Percentiles rank a stretch among this genome's conserved stretches.
Conservation (phyloP, 2,888 invertebrate species). For the Callinectes sapidus region DNA sequence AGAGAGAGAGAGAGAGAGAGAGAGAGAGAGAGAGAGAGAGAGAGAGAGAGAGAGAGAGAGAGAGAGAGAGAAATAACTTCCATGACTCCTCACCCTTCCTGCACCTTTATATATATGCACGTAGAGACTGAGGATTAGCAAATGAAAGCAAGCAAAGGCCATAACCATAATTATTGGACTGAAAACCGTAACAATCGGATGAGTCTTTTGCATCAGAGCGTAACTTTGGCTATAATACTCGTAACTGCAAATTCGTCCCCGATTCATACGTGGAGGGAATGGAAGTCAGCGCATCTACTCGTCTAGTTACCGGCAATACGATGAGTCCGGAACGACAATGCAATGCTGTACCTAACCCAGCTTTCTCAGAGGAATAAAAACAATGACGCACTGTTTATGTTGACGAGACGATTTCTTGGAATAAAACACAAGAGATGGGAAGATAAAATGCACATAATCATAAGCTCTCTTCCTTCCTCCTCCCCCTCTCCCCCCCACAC, state of each 20-base stretch:
- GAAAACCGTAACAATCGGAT: neutral
- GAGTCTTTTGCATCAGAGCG: neutral
- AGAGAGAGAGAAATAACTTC: too few relatives aligned
- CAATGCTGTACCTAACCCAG: neutral
- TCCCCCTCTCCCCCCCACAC: neutral
- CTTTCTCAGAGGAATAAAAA: neutral
- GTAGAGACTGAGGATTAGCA: neutral
- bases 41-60: too few relatives aligned
- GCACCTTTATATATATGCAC: too few relatives aligned
- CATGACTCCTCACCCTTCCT: too few relatives aligned
- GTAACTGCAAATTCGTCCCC: neutral
- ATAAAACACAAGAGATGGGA: neutral
- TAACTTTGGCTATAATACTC: neutral
- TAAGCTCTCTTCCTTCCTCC: too few relatives aligned
- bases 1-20: too few relatives aligned
- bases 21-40: too few relatives aligned
- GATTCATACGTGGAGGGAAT: neutral
- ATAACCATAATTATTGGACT: neutral
- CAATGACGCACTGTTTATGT: neutral
- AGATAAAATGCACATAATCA: neutral
- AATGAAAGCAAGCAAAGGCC: neutral
- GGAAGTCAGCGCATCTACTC: neutral
- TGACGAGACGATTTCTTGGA: neutral
- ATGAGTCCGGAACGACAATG: neutral
- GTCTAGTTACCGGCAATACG: neutral